phyloP scores from a whole-genome alignment of 2,888 invertebrate genomes.

The Noctua janthe region DNA sequence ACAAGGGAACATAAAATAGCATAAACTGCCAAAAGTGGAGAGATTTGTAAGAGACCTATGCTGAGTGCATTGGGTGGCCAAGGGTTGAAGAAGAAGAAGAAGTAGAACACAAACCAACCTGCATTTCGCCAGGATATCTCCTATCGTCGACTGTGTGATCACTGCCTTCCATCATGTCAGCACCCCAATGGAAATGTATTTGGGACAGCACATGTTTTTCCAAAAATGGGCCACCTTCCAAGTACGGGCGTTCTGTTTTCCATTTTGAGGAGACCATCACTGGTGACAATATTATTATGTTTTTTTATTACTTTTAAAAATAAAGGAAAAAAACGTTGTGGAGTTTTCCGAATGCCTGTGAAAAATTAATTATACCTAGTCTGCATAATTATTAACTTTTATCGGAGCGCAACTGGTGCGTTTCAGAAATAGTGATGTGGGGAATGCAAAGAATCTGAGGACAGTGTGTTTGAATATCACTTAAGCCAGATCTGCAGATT shows the following conservation, averaged over 20 bases:
- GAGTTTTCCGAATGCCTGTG: neutral
- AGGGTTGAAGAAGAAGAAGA: too few relatives aligned
- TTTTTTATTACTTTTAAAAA: neutral
- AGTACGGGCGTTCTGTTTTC: constrained; percentile 90
- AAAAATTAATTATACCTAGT: neutral
- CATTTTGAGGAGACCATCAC: constrained; percentile 92
- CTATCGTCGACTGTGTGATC: constrained; percentile 91
- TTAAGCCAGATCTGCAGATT: neutral
- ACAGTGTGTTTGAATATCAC: neutral
- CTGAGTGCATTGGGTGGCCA: too few relatives aligned
- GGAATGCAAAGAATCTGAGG: neutral
- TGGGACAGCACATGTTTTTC: constrained; percentile 92
- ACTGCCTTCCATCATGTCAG: constrained; percentile 91
- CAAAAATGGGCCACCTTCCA: constrained; percentile 91
- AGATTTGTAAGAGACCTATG: too few relatives aligned
- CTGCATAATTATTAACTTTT: neutral
- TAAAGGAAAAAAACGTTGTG: neutral
- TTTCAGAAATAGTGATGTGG: neutral
- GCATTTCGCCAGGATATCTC: constrained; percentile 92
- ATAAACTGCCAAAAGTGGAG: too few relatives aligned
- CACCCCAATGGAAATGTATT: constrained; percentile 93
- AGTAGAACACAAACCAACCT: constrained; percentile 77
- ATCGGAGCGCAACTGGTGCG: neutral
- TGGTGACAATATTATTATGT: constrained; percentile 68
- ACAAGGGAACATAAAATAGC: neutral